Conservation (phyloP, 2,888 invertebrate genomes). For the Elegia similella region DNA sequence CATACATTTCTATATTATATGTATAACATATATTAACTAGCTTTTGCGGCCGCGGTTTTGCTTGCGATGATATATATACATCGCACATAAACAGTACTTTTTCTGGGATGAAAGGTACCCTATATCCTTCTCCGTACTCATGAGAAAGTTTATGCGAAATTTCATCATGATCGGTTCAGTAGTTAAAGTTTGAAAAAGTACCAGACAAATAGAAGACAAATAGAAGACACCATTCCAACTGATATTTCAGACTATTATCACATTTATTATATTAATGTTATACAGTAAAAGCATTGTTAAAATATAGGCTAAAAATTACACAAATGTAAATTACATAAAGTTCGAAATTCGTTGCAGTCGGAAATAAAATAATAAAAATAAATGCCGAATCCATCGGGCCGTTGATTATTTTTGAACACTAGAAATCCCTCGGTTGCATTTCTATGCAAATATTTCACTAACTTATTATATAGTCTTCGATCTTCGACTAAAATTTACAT, state of each 20-base stretch:
- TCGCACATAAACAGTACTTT: too few species aligned
- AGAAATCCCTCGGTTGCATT: slow-evolving; percentile 28
- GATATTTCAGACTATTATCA: slow-evolving; percentile 42
- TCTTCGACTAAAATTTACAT: slow-evolving; percentile 32
- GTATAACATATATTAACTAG: too few species aligned
- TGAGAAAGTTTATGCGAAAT: too few species aligned
- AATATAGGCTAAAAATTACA: slow-evolving; percentile 12
- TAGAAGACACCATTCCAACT: slow-evolving; percentile 21
- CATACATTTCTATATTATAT: too few species aligned
- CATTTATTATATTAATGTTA: slow-evolving; percentile 42
- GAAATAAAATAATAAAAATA: slow-evolving; percentile 39
- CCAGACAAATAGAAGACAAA: too few species aligned
- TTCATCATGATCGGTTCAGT: too few species aligned
- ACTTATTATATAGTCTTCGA: slow-evolving; percentile 43
- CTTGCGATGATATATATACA: too few species aligned
- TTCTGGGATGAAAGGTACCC: too few species aligned
- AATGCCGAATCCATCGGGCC: slow-evolving; percentile 59
- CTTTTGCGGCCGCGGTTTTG: too few species aligned
- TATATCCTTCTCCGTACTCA: too few species aligned
- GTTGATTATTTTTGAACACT: slow-evolving; percentile 23
- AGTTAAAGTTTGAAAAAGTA: too few species aligned
- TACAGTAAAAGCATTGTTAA: slow-evolving; percentile 38
- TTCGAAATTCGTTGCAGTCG: slow-evolving; percentile 47
- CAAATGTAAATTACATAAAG: slow-evolving; percentile 22
- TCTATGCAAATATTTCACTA: slow-evolving; percentile 34